Conservation (phyloP, 2,888 invertebrate species). For the Galeopsomyia nigrocyanea region DNA sequence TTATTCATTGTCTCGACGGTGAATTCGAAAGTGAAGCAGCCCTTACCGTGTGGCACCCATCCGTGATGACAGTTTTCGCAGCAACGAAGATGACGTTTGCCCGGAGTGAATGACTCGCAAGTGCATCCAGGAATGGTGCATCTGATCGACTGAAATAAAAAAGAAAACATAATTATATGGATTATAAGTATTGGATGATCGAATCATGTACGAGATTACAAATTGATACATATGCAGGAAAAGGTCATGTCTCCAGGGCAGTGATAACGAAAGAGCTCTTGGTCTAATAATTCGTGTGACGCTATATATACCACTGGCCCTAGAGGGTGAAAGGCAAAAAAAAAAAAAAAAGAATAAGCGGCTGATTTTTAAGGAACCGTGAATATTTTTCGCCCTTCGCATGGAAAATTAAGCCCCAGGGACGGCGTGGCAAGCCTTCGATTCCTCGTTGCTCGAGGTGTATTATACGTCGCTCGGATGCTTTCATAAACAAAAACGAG, state of each 20-base stretch:
- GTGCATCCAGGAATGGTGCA: conserved; percentile 77
- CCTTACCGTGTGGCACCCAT: conserved; percentile 83
- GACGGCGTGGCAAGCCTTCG: conserved; percentile 49
- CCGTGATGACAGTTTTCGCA: conserved; percentile 81
- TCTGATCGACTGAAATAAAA: conserved; percentile 73
- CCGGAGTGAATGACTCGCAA: conserved; percentile 80
- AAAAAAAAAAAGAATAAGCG: conserved; percentile 52
- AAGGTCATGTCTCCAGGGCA: conserved; percentile 23
- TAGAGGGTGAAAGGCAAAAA: conserved; percentile 52
- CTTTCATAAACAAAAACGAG: conserved; percentile 38
- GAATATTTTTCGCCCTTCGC: conserved; percentile 63
- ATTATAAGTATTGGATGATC: too few relatives aligned
- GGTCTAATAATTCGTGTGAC: conserved; percentile 63
- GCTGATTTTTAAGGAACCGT: conserved; percentile 67
- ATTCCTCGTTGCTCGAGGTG: conserved; percentile 30
- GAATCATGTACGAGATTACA: too few relatives aligned
- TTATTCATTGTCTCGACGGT: conserved; percentile 22
- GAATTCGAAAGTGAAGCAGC: conserved; percentile 22
- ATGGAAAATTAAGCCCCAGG: conserved; percentile 64
- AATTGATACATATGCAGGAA: too few relatives aligned
- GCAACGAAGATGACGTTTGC: conserved; percentile 76
- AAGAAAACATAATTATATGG: neutral
- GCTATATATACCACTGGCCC: conserved; percentile 63
- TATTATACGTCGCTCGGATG: conserved; percentile 1
- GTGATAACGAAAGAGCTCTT: conserved; percentile 44